phyloP scores from a whole-genome alignment of 2,888 invertebrate genomes.

The Ferrisia virgata region DNA sequence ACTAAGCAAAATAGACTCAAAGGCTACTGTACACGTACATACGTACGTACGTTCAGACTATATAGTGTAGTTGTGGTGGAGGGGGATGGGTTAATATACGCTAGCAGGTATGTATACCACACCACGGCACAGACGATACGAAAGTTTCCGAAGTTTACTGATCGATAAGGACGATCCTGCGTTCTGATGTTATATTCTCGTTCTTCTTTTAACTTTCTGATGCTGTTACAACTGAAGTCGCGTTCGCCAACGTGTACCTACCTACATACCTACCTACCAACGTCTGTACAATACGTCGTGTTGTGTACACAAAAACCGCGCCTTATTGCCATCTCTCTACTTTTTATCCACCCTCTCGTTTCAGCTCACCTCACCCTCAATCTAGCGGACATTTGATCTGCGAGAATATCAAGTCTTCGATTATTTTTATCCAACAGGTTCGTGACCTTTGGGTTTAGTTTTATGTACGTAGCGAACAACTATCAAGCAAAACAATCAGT shows the following conservation, averaged over 20 bases:
- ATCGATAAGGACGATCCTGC: conserved; percentile 35
- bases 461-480: neutral
- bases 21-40: neutral
- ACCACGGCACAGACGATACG: neutral
- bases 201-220: neutral
- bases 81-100: neutral
- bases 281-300: neutral
- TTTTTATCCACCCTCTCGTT: neutral
- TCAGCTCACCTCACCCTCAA: neutral
- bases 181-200: conserved; percentile 28
- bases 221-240: neutral
- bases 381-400: conserved; percentile 8
- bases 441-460: conserved; percentile 1
- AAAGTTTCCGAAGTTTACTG: conserved; percentile 6
- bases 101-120: neutral
- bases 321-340: neutral
- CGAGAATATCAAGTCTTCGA: neutral
- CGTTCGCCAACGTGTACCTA: neutral
- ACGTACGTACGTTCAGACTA: too few species aligned
- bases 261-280: neutral
- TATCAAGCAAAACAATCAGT: neutral
- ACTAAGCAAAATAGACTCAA: neutral
- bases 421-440: conserved; percentile 25
- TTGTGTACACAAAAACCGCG: neutral
- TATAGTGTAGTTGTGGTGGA: too few species aligned